These are phyloP conservation scores for Phrynocephalus vlangalii DNA, from an alignment of 2,797 vertebrate species.

Conservation along the genomic window DNA sequence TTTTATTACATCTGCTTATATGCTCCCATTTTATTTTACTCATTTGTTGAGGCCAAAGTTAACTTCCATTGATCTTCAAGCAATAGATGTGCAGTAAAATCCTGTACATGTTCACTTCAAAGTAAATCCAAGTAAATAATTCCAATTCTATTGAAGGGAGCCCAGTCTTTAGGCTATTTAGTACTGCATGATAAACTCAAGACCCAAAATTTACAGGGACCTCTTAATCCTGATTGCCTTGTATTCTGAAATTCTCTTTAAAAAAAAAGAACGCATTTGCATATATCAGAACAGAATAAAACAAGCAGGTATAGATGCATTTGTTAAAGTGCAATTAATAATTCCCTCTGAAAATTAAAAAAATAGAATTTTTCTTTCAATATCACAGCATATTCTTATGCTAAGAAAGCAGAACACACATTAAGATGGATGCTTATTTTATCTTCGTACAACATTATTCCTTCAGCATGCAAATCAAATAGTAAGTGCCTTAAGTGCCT, in stretches of 20 bases:
- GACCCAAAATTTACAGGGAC: background rate
- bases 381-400: background rate
- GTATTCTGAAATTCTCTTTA: background rate
- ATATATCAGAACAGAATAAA: background rate
- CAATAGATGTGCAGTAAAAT: background rate
- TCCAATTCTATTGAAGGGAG: background rate
- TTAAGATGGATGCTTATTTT: no score
- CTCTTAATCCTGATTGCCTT: background rate
- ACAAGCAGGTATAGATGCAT: background rate
- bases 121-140: background rate
- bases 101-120: background rate
- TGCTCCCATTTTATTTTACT: background rate
- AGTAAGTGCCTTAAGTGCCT: no score
- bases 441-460: background rate
- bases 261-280: background rate
- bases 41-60: background rate
- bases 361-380: slow-evolving; percentile 1
- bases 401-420: background rate
- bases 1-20: background rate
- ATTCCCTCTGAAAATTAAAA: background rate
- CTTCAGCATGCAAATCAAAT: no score
- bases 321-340: background rate
- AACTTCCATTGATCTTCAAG: background rate
- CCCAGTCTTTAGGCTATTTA: background rate
- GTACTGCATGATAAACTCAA: background rate